Evolutionary conservation across 2,797 vertebrate species (phyloP), one percentile per base, ranked within the genome.

Genomic region (Enteromius anoplus): DNA sequence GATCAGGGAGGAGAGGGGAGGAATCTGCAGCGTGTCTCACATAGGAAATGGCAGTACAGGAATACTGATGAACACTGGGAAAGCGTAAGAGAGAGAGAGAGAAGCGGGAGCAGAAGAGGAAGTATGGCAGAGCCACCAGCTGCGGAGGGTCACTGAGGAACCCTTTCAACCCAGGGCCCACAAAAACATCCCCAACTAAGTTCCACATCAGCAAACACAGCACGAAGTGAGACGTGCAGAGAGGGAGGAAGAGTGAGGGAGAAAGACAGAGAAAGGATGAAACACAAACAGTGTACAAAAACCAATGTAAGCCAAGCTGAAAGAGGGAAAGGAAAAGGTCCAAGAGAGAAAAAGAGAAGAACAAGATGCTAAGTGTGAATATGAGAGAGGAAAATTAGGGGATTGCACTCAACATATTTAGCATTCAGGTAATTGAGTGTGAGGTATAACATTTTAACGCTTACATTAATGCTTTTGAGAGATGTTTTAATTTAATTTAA

Each of bases 91-190:
- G 91, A 91, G 91, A 70, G 91, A 71, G 75, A 81, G 53, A 64
- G 7, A 70, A 34, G 62, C 47, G 8, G 53, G 80, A 86, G 87
- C 72, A 90, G 93, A 91, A 93, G 91, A 93, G 93, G 93, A 94
- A 94, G 93, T 91, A 89, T 91, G 93, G 92, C 93, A 87, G 92
- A 93, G 92, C 91, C 93, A 93, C 93, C 95, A 95, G 94, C 95
- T 95, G 94, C 90, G 87, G 89, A 85, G 88, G 92, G 93, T 92
- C 89, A 92, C 90, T 91, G 88, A 92, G 89, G 92, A 92, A 92
- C 91, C 91, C 93, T 94, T 94, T 94, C 92, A 94, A 88, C 75
- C 75, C 72, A 53, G 23, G 53, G 80, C 82, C 83, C 84, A 75
- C 34, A 86, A 82, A 86, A 80, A 88, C 87, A 88, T 84, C 82